Percentiles rank a stretch among this genome's conserved stretches.
Conservation (phyloP, 2,797 vertebrate genomes). For the Margarornis squamiger region DNA sequence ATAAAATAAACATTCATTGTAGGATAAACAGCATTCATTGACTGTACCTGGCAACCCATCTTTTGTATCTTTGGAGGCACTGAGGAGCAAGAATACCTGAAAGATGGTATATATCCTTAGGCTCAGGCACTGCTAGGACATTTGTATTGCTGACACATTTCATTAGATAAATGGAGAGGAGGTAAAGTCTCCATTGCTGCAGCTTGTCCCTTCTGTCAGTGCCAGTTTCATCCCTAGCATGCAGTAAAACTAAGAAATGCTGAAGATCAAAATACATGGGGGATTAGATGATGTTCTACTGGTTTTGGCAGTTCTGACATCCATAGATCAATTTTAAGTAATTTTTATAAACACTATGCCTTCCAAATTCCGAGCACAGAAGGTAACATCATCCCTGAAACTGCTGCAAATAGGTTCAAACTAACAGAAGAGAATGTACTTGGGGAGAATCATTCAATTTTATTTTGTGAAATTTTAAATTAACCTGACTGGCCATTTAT, state of each 20-base stretch:
- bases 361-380: slow-evolving; percentile 1
- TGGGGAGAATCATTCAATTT: not conserved
- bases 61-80: not conserved
- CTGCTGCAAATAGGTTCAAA: not conserved
- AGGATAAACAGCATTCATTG: not conserved
- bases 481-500: not conserved
- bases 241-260: not conserved
- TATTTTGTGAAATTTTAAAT: slow-evolving; percentile 7
- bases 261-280: not conserved
- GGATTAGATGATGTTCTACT: not conserved
- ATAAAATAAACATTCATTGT: not conserved
- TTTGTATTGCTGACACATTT: not conserved
- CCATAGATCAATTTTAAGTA: not conserved
- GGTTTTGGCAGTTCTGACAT: not conserved
- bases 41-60: not conserved
- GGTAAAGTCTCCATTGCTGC: not conserved
- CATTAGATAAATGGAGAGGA: not conserved
- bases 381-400: not conserved
- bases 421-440: not conserved
- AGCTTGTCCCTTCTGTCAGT: not conserved
- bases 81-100: not conserved
- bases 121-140: not conserved
- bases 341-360: not conserved
- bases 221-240: not conserved
- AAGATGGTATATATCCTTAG: not conserved